Conservation (phyloP, 2,888 invertebrate genomes). For the Agrochola lychnidis region DNA sequence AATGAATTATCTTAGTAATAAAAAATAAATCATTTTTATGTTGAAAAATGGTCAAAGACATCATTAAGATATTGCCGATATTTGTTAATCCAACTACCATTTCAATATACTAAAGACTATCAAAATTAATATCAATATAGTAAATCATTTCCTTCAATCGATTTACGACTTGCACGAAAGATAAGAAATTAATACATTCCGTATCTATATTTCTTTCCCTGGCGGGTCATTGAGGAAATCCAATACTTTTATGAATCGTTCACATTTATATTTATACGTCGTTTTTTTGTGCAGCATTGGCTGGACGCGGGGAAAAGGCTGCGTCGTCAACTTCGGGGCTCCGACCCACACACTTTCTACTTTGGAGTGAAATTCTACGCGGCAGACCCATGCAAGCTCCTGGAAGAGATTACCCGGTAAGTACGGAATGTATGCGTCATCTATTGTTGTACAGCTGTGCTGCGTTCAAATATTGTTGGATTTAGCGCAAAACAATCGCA, state of each 20-base stretch:
- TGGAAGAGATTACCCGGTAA: constrained; percentile 98
- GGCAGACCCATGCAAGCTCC: constrained; percentile 98
- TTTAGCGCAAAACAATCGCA: constrained; percentile 23
- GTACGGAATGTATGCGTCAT: constrained; percentile 44
- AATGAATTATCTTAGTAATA: background rate
- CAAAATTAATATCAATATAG: constrained; percentile 27
- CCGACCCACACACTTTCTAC: constrained; percentile 96
- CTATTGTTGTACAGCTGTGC: constrained; percentile 26
- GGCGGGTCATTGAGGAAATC: constrained; percentile 33
- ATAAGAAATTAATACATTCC: constrained; percentile 40
- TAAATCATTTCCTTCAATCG: constrained; percentile 36
- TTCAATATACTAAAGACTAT: background rate
- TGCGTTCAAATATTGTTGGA: constrained; percentile 2
- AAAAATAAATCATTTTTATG: background rate
- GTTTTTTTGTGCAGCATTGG: constrained; percentile 94
- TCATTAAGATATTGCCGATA: background rate
- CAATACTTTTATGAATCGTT: constrained; percentile 41
- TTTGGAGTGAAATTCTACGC: constrained; percentile 99
- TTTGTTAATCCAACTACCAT: background rate
- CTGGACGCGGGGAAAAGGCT: constrained; percentile 97
- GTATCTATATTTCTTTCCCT: constrained; percentile 27
- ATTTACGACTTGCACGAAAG: constrained; percentile 25
- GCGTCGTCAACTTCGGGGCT: constrained; percentile 95
- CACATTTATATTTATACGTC: constrained; percentile 22
- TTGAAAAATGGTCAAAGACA: background rate